Evolutionary conservation across 2,888 invertebrate species (phyloP).

Genomic region (Charanyca ferruginea): DNA sequence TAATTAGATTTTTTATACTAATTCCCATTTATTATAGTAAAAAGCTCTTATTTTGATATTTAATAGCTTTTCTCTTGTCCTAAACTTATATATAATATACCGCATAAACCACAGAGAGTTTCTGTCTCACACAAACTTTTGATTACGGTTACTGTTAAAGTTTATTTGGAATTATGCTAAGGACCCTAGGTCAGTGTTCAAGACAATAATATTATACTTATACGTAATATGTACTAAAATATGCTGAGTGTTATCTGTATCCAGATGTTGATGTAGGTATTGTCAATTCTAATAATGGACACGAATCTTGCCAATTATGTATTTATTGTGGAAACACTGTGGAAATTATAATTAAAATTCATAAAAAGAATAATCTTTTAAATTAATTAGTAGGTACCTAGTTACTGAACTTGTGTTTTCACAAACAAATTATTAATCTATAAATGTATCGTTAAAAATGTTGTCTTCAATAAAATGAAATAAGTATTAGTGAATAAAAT

Average conservation of each 20-base stretch:
- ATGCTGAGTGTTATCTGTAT: constrained; percentile 39
- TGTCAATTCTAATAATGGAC: constrained; percentile 58
- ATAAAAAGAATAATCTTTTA: constrained; percentile 14
- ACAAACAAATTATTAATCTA: not conserved
- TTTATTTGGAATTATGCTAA: constrained; percentile 9
- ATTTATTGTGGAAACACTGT: not conserved
- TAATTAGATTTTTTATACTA: too few species aligned
- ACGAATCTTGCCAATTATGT: constrained; percentile 25
- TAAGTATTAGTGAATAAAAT: constrained; percentile 29
- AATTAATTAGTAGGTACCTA: constrained; percentile 19
- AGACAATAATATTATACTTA: constrained; percentile 64
- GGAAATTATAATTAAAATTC: constrained; percentile 19
- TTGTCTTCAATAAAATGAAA: constrained; percentile 14
- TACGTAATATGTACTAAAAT: constrained; percentile 32
- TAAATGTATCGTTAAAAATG: constrained; percentile 24
- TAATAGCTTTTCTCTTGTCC: too few species aligned
- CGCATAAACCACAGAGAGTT: too few species aligned
- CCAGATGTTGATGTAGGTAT: constrained; percentile 53
- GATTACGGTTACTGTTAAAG: constrained; percentile 14
- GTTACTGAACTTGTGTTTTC: not conserved
- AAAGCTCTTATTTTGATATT: too few species aligned
- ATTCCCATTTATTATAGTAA: too few species aligned
- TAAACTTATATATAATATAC: too few species aligned
- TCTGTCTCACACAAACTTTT: too few species aligned
- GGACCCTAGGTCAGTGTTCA: constrained; percentile 32